Percentiles rank a stretch among this genome's conserved stretches.
Evolutionary conservation across 1,140 invertebrate genomes (phyloP).

Genomic region (Ooceraea biroi): DNA sequence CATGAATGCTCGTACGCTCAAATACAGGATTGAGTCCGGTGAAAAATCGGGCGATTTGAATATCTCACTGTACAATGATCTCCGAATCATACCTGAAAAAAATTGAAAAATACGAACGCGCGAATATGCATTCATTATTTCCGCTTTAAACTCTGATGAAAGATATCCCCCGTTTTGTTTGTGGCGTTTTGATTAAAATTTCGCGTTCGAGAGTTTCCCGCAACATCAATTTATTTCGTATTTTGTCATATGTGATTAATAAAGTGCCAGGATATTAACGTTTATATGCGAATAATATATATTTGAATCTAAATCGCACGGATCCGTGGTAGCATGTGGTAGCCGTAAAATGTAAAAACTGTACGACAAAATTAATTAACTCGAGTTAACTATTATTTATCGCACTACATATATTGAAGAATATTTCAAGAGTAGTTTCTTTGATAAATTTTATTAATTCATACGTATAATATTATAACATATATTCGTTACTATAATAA

Average conservation of each 20-base stretch:
- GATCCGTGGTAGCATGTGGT: background rate
- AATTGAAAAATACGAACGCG: constrained; percentile 24
- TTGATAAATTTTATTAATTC: background rate
- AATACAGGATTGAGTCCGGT: constrained; percentile 21
- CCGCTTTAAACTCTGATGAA: background rate
- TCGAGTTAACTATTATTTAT: background rate
- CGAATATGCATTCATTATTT: constrained; percentile 34
- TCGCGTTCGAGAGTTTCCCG: background rate
- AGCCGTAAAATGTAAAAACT: no score
- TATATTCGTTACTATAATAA: no score
- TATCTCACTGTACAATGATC: constrained; percentile 12
- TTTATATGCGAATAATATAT: background rate
- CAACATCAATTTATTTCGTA: constrained; percentile 29
- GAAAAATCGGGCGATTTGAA: constrained; percentile 21
- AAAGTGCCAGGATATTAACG: constrained; percentile 9
- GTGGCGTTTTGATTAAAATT: constrained; percentile 18
- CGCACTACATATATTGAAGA: background rate
- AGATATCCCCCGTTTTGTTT: background rate
- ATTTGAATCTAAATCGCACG: constrained; percentile 13
- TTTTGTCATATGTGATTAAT: constrained; percentile 27
- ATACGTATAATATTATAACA: no score
- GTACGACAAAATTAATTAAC: background rate
- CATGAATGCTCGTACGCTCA: constrained; percentile 1
- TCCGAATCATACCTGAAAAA: constrained; percentile 8
- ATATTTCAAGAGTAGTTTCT: background rate